These are phyloP conservation scores for Orthonychiurus folsomi DNA, from an alignment of 2,888 invertebrate species.

Conservation along the genomic window DNA sequence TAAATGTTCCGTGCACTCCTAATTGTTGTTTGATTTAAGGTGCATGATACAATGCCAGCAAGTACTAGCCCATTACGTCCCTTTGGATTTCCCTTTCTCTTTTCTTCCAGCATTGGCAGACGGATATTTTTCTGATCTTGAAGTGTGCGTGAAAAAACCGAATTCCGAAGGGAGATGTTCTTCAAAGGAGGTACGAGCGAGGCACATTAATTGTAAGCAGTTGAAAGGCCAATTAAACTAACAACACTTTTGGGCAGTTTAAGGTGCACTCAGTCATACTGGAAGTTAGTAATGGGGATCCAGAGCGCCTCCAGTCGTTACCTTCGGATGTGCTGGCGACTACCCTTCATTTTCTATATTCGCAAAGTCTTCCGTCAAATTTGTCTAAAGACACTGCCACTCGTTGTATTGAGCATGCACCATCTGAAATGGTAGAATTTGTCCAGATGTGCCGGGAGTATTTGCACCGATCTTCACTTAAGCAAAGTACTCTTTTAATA, in stretches of 20 bases:
- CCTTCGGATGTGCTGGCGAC: conserved; percentile 55
- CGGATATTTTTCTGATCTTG: conserved; percentile 56
- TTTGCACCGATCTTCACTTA: conserved; percentile 54
- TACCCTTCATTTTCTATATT: conserved; percentile 56
- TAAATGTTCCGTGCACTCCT: too few relatives aligned
- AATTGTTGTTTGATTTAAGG: too few relatives aligned
- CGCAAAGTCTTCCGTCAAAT: conserved; percentile 55
- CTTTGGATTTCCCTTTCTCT: conserved; percentile 53
- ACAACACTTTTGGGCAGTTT: too few relatives aligned
- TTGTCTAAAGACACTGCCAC: conserved; percentile 53
- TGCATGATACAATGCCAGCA: conserved; percentile 52
- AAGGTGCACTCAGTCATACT: conserved; percentile 37
- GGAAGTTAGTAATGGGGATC: conserved; percentile 27
- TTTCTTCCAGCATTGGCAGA: conserved; percentile 57
- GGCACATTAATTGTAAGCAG: too few relatives aligned
- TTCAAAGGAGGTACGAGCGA: conserved; percentile 9
- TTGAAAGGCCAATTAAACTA: too few relatives aligned
- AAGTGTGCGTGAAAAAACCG: conserved; percentile 42
- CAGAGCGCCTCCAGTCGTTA: conserved; percentile 47
- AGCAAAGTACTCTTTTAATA: conserved; percentile 53
- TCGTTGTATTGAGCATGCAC: conserved; percentile 48
- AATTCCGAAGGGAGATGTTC: conserved; percentile 54
- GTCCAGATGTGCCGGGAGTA: conserved; percentile 54
- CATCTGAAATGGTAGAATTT: conserved; percentile 51
- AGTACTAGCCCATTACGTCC: conserved; percentile 48